Conservation (phyloP, 92 coral and sea anemone genomes). For the Phenganax subtilis region DNA sequence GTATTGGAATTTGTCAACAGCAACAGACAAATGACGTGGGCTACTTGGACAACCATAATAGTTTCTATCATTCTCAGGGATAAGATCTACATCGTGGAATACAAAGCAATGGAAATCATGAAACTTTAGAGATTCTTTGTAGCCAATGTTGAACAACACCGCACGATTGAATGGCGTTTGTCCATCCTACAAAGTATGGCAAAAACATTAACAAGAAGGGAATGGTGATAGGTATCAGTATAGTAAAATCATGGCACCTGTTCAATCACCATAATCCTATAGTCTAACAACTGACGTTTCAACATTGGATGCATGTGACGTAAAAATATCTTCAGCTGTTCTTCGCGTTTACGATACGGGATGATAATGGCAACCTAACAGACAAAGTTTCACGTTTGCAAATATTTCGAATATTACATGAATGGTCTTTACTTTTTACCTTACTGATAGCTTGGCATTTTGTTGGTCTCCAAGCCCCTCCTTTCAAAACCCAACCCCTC, state of each 20-base stretch:
- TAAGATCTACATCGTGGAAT: slow-evolving; percentile 90
- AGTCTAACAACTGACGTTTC: slow-evolving; percentile 73
- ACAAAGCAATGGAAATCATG: slow-evolving; percentile 75
- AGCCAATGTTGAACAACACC: slow-evolving; percentile 88
- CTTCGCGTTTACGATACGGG: slow-evolving; percentile 81
- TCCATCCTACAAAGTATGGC: slow-evolving; percentile 57
- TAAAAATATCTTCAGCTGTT: slow-evolving; percentile 73
- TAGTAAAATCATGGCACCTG: slow-evolving; percentile 51
- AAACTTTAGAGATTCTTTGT: slow-evolving; percentile 74
- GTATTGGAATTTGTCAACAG: slow-evolving; percentile 78
- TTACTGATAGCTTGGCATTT: slow-evolving; percentile 74
- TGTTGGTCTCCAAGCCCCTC: slow-evolving; percentile 88
- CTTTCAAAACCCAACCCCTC: slow-evolving; percentile 81
- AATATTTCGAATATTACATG: too few relatives aligned
- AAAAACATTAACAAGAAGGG: too few relatives aligned
- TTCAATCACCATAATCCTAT: slow-evolving; percentile 72
- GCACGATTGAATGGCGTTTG: slow-evolving; percentile 84
- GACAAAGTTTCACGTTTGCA: too few relatives aligned
- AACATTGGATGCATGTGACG: slow-evolving; percentile 91
- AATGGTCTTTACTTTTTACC: slow-evolving; percentile 43
- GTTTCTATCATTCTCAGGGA: slow-evolving; percentile 90
- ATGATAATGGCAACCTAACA: slow-evolving; percentile 69
- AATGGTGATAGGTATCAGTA: too few relatives aligned
- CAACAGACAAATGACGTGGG: slow-evolving; percentile 88
- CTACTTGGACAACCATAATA: slow-evolving; percentile 79